Base-by-base conservation (phyloP, 2,888 invertebrate species). In the Crematogaster levior region DNA sequence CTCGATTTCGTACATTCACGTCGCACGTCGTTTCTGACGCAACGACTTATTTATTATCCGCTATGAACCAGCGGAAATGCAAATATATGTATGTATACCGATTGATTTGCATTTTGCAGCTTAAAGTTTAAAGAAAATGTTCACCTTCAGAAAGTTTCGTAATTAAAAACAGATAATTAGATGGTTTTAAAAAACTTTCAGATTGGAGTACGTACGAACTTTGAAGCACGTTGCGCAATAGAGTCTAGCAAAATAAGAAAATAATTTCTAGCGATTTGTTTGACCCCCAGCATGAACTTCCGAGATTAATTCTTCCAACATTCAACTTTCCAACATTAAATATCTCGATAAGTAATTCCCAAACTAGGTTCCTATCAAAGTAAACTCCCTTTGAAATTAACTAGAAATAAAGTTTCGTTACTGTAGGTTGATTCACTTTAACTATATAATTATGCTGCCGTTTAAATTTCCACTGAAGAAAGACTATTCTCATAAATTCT, bases 261-360 rank as follows among this genome's bases (percentile, higher is more conserved):
- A 70, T 68, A 70, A 65, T 43, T 65, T 56, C 27, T 15, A 40
- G 34, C 30, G 56, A 70, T 56, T 21, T 56, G 40, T 68, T 77
- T 43, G 68, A 77, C 43, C 18, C 24, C 15, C 21, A 70, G 30
- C 21, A 56, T 27, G 24, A 77, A 68, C 30, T 77, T 56, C 2
- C 43, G 24, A 56, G 68, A 53, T 56, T 77, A 70, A 68, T 68
- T 77, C 68, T 21, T 43, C 21, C 43, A 77, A 68, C 77, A 66
- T 68, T 43, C 30, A 77, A 77, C 56, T 77, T 56, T 77, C 56
- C 77, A 68, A 68, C 77, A 56, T 77, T 68, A 56, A 79, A 70
- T 70, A 79, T 79, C 77, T 56, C 70, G 70, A 79, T 58, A 70
- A 56, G 77, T 58, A 68, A 77, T 53, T 68, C 68, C 24, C 12